phyloP scores from a whole-genome alignment of 2,888 invertebrate genomes.

The Cantharis rufa region DNA sequence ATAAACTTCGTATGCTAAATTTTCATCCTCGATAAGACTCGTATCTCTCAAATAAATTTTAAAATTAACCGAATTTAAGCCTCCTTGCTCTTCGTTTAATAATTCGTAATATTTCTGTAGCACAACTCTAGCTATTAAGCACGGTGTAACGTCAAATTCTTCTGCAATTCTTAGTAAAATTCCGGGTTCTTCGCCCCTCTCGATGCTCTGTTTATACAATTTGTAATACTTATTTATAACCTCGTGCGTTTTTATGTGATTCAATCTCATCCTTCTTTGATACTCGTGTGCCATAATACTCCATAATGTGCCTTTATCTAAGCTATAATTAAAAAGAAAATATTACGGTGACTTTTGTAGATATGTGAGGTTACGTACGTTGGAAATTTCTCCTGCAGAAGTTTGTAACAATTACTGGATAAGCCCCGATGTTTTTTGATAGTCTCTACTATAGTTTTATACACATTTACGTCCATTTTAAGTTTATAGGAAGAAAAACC shows the following conservation, averaged over 20 bases:
- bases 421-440: slow-evolving; percentile 63
- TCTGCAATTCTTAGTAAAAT: slow-evolving; percentile 65
- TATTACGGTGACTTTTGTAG: slow-evolving; percentile 20
- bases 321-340: slow-evolving; percentile 53
- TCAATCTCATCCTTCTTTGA: slow-evolving; percentile 66
- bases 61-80: slow-evolving; percentile 55
- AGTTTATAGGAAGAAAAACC: not conserved
- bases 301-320: slow-evolving; percentile 65
- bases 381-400: slow-evolving; percentile 62
- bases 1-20: slow-evolving; percentile 75
- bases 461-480: slow-evolving; percentile 44
- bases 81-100: slow-evolving; percentile 33
- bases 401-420: slow-evolving; percentile 64
- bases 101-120: slow-evolving; percentile 59
- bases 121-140: slow-evolving; percentile 63
- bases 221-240: slow-evolving; percentile 57
- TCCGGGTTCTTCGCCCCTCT: slow-evolving; percentile 59
- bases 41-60: slow-evolving; percentile 69
- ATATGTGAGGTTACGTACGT: slow-evolving; percentile 52
- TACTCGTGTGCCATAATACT: slow-evolving; percentile 72
- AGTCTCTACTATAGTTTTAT: slow-evolving; percentile 61
- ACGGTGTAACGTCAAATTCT: slow-evolving; percentile 61
- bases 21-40: slow-evolving; percentile 70
- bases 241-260: slow-evolving; percentile 64
- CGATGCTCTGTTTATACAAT: slow-evolving; percentile 54